These are phyloP conservation scores for Phasia obesa DNA, from an alignment of 2,888 invertebrate genomes.

Conservation along the genomic window DNA sequence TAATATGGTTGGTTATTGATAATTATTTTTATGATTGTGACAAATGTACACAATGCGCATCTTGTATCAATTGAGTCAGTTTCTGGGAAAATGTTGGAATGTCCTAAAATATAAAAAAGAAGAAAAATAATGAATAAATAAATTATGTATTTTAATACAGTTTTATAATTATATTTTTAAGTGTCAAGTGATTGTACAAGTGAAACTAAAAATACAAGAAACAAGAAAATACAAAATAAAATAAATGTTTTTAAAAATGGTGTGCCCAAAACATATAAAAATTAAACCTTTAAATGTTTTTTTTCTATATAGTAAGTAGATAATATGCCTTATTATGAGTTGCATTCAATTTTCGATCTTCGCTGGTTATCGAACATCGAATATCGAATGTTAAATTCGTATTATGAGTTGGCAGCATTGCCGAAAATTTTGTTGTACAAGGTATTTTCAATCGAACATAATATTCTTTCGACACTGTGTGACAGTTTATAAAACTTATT, in stretches of 20 bases:
- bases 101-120: conserved; percentile 76
- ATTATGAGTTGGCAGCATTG: too few species aligned
- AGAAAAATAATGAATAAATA: conserved; percentile 18
- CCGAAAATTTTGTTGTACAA: too few species aligned
- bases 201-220: conserved; percentile 47
- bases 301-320: too few species aligned
- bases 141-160: conserved; percentile 20
- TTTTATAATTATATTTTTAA: conserved; percentile 28
- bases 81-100: conserved; percentile 83
- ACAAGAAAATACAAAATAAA: conserved; percentile 49
- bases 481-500: too few species aligned
- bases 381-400: too few species aligned
- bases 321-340: too few species aligned
- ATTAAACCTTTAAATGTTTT: background rate
- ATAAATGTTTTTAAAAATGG: conserved; percentile 67
- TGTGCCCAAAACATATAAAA: conserved; percentile 49
- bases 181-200: conserved; percentile 47
- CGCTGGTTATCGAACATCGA: too few species aligned
- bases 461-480: too few species aligned
- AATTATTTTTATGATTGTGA: conserved; percentile 71
- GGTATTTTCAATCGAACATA: too few species aligned
- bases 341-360: too few species aligned
- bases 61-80: conserved; percentile 82
- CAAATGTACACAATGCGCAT: conserved; percentile 81
- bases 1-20: conserved; percentile 11